A percentile compares a stretch with the other conserved stretches of the same genome.
Evolutionary conservation across 2,888 invertebrate genomes (phyloP).

Genomic region (Sycophila texana): DNA sequence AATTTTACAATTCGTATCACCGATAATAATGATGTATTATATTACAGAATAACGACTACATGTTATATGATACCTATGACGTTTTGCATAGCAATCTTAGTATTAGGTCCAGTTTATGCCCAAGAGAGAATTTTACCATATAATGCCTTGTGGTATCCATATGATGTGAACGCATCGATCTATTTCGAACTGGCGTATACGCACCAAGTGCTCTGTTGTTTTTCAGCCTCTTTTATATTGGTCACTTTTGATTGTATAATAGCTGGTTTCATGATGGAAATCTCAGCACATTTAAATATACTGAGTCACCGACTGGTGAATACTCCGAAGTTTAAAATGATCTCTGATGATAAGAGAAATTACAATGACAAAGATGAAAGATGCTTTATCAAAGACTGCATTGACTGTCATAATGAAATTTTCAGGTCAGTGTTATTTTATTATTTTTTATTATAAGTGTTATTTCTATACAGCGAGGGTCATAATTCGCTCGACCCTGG

Average conservation of each 20-base stretch:
- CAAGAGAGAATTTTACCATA: too few relatives aligned
- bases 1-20: too few relatives aligned
- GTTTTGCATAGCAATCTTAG: too few relatives aligned
- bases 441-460: too few relatives aligned
- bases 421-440: not conserved
- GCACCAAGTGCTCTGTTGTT: not conserved
- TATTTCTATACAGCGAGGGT: too few relatives aligned
- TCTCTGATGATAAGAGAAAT: not conserved
- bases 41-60: too few relatives aligned
- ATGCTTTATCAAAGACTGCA: not conserved
- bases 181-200: not conserved
- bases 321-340: not conserved
- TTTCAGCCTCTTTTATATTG: not conserved
- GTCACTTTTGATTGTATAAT: not conserved
- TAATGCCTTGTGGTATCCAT: not conserved
- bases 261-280: not conserved
- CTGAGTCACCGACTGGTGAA: not conserved
- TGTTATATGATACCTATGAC: too few relatives aligned
- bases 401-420: not conserved
- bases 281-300: not conserved
- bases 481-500: too few relatives aligned
- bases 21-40: too few relatives aligned
- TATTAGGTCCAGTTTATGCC: too few relatives aligned
- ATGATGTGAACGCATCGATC: not conserved
- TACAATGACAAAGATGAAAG: not conserved